phyloP scores from a whole-genome alignment of 2,888 invertebrate genomes.

The Philereme vetulata region DNA sequence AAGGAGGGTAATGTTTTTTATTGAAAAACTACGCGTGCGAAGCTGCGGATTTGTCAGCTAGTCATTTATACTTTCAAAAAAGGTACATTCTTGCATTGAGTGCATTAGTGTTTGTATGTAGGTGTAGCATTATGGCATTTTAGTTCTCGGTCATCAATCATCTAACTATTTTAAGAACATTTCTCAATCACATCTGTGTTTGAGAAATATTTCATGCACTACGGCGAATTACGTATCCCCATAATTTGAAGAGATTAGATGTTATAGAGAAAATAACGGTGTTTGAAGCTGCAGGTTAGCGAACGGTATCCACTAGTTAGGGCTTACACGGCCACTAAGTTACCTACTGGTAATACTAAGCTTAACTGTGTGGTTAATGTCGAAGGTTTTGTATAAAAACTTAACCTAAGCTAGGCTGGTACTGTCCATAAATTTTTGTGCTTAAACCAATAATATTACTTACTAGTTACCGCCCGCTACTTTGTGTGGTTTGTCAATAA shows the following conservation, averaged over 20 bases:
- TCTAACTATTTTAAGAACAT: conserved; percentile 3
- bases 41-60: no score
- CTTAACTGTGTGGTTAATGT: conserved; percentile 28
- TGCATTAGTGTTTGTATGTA: no score
- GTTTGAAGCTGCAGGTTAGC: conserved; percentile 44
- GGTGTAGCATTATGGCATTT: no score
- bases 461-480: background rate
- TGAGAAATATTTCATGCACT: background rate
- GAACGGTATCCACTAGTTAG: conserved; percentile 53
- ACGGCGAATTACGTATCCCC: conserved; percentile 13
- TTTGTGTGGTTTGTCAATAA: background rate
- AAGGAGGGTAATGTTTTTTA: no score
- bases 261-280: conserved; percentile 51
- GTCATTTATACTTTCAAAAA: no score
- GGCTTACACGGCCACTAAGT: conserved; percentile 46
- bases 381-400: background rate
- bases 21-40: no score
- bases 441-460: background rate
- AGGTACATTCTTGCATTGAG: no score
- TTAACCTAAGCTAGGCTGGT: background rate
- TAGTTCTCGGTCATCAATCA: background rate
- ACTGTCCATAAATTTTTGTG: no score
- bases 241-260: conserved; percentile 22
- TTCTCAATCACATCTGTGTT: conserved; percentile 7
- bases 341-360: conserved; percentile 4